Evolutionary conservation across 2,113 vertebrate species (phyloP).

Genomic region (Arenaria interpres): DNA sequence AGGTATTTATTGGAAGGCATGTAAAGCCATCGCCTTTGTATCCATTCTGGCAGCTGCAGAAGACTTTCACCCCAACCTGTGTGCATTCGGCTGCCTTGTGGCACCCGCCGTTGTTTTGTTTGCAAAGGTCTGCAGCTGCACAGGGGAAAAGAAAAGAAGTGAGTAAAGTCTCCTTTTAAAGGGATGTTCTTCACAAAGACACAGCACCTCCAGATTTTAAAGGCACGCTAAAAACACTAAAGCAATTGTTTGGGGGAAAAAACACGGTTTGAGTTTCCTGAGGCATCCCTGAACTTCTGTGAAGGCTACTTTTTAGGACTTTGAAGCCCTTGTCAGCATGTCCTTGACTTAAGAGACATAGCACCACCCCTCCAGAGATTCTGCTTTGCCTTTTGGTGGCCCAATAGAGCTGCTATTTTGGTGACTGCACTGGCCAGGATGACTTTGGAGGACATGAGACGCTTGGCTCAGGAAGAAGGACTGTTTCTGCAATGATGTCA

Average conservation of each 20-base stretch:
- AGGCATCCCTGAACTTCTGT: not conserved
- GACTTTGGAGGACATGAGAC: not conserved
- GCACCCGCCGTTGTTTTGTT: conserved; percentile 88
- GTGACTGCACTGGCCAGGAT: not conserved
- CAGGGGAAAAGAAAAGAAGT: not conserved
- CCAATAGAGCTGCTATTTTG: not conserved
- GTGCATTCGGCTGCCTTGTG: conserved; percentile 79
- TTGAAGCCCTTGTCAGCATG: not conserved
- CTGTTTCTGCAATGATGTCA: not conserved
- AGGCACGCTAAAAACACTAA: not conserved
- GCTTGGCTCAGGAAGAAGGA: not conserved
- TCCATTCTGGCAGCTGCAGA: conserved; percentile 84
- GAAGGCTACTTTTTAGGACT: not conserved
- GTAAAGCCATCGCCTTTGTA: conserved; percentile 85
- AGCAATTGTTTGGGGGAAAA: not conserved
- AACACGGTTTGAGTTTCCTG: not conserved
- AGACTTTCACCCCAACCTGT: conserved; percentile 79
- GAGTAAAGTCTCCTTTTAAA: not conserved
- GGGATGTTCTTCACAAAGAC: not conserved
- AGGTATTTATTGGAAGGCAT: conserved; percentile 84
- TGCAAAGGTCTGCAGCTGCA: conserved; percentile 84
- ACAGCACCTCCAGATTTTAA: not conserved
- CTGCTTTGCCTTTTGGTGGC: not conserved
- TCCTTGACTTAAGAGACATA: not conserved
- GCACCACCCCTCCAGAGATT: not conserved